A percentile compares a stretch with the other conserved stretches of the same genome.
Conservation (phyloP, 2,797 vertebrate genomes). For the Urophycis tenuis region DNA sequence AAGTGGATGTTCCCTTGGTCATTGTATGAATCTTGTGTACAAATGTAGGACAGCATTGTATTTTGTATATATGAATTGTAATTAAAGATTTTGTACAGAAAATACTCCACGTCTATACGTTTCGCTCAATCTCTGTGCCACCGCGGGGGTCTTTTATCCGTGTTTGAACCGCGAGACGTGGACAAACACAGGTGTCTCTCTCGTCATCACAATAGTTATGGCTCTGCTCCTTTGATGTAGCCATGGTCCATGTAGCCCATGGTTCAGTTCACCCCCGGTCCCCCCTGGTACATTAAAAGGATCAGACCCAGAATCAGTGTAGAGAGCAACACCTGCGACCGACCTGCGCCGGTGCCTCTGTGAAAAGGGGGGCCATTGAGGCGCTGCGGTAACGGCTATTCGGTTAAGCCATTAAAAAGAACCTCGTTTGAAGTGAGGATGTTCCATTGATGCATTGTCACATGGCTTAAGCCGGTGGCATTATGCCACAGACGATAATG, state of each 20-base stretch:
- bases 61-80: constrained; percentile 66
- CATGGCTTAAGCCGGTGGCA: background rate
- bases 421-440: background rate
- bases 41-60: constrained; percentile 51
- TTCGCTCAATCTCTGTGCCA: background rate
- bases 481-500: background rate
- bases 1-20: constrained; percentile 43
- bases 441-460: background rate
- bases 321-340: background rate
- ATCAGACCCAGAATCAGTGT: background rate
- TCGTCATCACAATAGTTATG: too few species aligned
- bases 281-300: background rate
- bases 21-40: constrained; percentile 60
- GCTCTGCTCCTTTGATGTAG: too few species aligned
- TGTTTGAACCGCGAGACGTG: too few species aligned
- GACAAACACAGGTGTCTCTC: too few species aligned
- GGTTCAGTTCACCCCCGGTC: background rate
- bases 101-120: background rate
- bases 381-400: background rate
- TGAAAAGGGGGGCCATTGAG: background rate
- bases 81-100: constrained; percentile 72
- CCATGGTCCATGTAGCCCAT: background rate
- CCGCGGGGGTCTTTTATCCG: too few species aligned
- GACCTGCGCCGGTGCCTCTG: background rate
- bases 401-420: background rate